These are phyloP conservation scores for Cossypha polioptera DNA, from an alignment of 2,797 vertebrate species.

Conservation along the genomic window DNA sequence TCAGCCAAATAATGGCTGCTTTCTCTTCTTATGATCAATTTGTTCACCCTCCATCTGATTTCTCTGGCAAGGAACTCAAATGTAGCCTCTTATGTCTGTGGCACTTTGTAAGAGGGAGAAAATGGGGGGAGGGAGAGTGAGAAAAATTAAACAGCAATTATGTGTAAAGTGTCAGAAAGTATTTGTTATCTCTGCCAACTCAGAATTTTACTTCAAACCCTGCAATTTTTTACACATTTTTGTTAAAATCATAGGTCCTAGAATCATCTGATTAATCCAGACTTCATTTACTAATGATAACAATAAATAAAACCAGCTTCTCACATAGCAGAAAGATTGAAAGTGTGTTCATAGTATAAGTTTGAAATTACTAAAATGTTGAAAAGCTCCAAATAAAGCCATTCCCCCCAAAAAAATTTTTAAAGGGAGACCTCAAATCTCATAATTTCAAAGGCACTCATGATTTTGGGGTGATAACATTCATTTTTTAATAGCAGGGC, in stretches of 20 bases:
- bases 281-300: background rate
- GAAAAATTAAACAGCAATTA: slow-evolving; percentile 6
- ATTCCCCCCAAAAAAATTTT: rapidly evolving
- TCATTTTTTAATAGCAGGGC: background rate
- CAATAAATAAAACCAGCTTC: background rate
- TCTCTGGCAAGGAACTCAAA: slow-evolving; percentile 24
- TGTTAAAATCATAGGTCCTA: background rate
- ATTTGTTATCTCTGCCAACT: background rate
- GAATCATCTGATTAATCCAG: background rate
- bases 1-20: slow-evolving; percentile 44
- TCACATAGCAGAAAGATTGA: background rate
- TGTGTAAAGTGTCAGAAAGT: background rate
- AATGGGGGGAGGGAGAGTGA: background rate
- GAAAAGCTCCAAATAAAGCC: background rate
- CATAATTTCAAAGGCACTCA: background rate
- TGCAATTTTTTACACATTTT: background rate
- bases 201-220: background rate
- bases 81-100: slow-evolving; percentile 22
- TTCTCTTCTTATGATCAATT: slow-evolving; percentile 51
- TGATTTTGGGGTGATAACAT: background rate
- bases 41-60: slow-evolving; percentile 47
- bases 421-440: background rate
- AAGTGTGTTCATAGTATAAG: background rate
- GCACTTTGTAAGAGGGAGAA: background rate
- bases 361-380: background rate